A percentile compares a stretch with the other conserved stretches of the same genome.
Conservation (phyloP, 1,140 invertebrate genomes). For the Gryllus bimaculatus region DNA sequence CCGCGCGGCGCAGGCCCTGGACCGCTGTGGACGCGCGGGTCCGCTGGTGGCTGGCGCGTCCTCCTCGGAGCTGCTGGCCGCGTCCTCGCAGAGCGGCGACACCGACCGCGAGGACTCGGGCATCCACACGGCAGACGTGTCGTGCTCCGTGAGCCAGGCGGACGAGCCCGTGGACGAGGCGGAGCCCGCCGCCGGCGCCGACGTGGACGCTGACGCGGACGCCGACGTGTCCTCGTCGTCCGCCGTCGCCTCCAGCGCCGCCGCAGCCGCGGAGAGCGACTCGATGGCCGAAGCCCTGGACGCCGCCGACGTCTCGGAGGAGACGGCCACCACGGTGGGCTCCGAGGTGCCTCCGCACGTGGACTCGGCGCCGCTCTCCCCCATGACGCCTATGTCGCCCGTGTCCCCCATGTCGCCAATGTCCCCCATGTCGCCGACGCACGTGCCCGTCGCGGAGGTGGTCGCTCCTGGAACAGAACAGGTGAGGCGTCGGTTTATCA, state of each 20-base stretch:
- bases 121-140: slow-evolving; percentile 69
- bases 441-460: not conserved
- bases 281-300: not conserved
- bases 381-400: not conserved
- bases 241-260: too few relatives aligned
- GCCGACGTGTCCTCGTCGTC: not conserved
- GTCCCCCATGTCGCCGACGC: not conserved
- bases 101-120: slow-evolving; percentile 71
- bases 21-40: slow-evolving; percentile 37
- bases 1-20: slow-evolving; percentile 33
- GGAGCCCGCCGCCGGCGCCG: slow-evolving; percentile 14
- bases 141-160: slow-evolving; percentile 61
- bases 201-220: not conserved
- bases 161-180: slow-evolving; percentile 45
- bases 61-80: slow-evolving; percentile 38
- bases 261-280: too few relatives aligned
- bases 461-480: too few relatives aligned
- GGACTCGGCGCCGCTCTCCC: not conserved
- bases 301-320: not conserved
- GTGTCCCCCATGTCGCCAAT: not conserved
- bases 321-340: not conserved
- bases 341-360: not conserved
- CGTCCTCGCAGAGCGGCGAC: slow-evolving; percentile 38
- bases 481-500: too few relatives aligned
- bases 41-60: slow-evolving; percentile 44